phyloP scores from a whole-genome alignment of 2,888 invertebrate species.

The Diloba caeruleocephala region DNA sequence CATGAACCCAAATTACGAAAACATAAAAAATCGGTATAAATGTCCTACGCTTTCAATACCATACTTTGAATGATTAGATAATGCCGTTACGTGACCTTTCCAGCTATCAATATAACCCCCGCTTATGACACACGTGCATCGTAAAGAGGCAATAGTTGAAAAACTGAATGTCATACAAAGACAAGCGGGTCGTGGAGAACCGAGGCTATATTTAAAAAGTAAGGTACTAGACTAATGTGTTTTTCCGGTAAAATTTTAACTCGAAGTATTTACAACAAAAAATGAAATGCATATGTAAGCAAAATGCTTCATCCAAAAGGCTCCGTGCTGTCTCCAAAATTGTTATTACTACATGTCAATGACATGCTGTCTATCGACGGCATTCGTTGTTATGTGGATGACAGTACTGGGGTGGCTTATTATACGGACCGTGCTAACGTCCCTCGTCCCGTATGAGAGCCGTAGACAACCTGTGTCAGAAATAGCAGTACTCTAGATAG shows the following conservation, averaged over 20 bases:
- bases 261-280: background rate
- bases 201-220: background rate
- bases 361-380: too few species aligned
- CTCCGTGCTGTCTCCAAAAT: too few species aligned
- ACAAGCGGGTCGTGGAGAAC: background rate
- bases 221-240: background rate
- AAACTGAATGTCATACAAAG: conserved; percentile 28
- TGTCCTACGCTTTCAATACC: background rate
- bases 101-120: conserved; percentile 20
- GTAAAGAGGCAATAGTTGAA: conserved; percentile 16
- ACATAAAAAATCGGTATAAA: conserved; percentile 22
- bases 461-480: too few species aligned
- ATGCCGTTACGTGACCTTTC: conserved; percentile 43
- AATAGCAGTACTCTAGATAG: too few species aligned
- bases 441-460: too few species aligned
- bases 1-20: too few species aligned
- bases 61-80: conserved; percentile 33
- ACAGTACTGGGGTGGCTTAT: too few species aligned
- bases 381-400: too few species aligned
- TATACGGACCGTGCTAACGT: too few species aligned
- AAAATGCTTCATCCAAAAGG: too few species aligned
- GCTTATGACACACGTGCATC: conserved; percentile 34
- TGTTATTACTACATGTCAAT: too few species aligned
- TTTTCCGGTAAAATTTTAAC: background rate
- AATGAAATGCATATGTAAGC: too few species aligned